Conservation (phyloP, 2,113 vertebrate species). For the Megaceryle maxima region DNA sequence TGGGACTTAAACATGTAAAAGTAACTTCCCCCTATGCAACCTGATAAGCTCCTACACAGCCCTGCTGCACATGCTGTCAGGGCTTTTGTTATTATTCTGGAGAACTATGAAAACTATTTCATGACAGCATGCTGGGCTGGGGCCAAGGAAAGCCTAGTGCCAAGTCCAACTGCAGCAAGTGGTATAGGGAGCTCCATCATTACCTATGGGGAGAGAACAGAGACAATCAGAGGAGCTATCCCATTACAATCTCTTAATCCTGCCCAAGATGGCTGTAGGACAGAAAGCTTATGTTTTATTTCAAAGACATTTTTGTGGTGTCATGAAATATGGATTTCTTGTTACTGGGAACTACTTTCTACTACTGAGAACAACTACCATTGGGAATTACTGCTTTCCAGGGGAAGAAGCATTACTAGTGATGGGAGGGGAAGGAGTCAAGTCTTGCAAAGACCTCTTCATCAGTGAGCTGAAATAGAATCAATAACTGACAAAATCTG, state of each 20-base stretch:
- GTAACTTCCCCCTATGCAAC: background rate
- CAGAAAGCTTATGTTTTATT: background rate
- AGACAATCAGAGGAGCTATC: background rate
- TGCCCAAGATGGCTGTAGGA: background rate
- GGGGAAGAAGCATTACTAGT: background rate
- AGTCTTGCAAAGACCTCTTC: background rate
- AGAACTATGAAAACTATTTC: background rate
- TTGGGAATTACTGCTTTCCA: background rate
- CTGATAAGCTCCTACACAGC: background rate
- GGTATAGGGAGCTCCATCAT: fast-evolving
- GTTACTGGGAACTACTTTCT: background rate
- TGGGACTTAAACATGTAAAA: background rate
- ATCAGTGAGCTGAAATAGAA: background rate
- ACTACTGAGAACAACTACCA: too few relatives aligned
- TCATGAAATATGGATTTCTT: background rate
- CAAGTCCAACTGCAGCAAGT: too few relatives aligned
- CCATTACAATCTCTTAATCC: background rate
- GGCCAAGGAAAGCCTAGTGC: background rate
- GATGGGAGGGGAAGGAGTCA: background rate
- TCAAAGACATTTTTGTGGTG: background rate
- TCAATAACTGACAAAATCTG: background rate
- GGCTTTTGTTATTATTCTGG: background rate
- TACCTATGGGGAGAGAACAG: fast-evolving
- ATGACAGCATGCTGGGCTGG: background rate
- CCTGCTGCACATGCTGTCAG: fast-evolving